Conservation (phyloP, 2,113 vertebrate species). For the Lasiurus cinereus region DNA sequence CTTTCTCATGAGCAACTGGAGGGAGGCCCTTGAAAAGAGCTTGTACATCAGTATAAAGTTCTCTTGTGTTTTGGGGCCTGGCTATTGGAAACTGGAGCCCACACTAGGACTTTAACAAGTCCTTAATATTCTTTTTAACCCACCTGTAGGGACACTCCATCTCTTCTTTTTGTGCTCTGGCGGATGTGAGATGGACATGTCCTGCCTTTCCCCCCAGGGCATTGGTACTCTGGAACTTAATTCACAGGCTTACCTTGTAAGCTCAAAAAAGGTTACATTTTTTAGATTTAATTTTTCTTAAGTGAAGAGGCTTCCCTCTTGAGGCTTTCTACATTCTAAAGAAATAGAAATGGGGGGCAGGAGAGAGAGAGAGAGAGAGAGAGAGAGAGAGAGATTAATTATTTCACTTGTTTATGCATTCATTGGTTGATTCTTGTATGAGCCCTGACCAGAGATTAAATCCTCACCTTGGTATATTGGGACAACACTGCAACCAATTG, state of each 20-base stretch:
- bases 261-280: not conserved
- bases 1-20: not conserved
- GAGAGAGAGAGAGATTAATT: too few species aligned
- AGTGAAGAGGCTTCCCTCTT: not conserved
- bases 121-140: not conserved
- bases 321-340: not conserved
- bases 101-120: not conserved
- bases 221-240: not conserved
- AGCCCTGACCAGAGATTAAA: not conserved
- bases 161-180: not conserved
- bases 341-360: not conserved
- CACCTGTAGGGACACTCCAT: not conserved
- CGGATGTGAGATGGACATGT: not conserved
- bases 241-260: not conserved
- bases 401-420: not conserved
- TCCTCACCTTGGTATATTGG: too few species aligned
- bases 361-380: too few species aligned
- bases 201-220: not conserved
- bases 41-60: not conserved
- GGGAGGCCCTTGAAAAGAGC: not conserved
- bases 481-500: not conserved
- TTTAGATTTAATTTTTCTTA: not conserved
- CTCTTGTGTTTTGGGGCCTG: not conserved
- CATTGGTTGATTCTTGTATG: not conserved
- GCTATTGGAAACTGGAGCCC: not conserved